These are phyloP conservation scores for Nesidiocoris tenuis DNA, from an alignment of 2,888 invertebrate species.

Conservation along the genomic window DNA sequence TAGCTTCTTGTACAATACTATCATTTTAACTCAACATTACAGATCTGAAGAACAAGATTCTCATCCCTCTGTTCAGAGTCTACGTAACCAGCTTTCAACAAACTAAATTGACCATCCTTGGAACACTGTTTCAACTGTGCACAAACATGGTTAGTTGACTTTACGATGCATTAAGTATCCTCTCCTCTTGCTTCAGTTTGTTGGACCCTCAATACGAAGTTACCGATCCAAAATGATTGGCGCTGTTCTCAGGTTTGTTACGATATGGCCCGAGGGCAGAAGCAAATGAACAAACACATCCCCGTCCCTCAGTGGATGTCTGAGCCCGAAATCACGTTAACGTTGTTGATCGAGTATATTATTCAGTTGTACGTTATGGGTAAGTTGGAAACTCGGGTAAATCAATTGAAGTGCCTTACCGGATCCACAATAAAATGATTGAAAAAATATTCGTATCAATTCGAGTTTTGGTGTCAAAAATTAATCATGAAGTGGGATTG, in stretches of 20 bases:
- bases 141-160: constrained; percentile 20
- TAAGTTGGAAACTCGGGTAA: too few species aligned
- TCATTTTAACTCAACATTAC: too few species aligned
- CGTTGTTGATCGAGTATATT: constrained; percentile 3
- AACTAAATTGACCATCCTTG: constrained; percentile 19
- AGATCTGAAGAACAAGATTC: constrained; percentile 21
- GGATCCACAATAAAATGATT: too few species aligned
- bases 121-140: neutral
- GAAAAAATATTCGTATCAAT: too few species aligned
- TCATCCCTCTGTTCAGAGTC: constrained; percentile 11
- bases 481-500: too few species aligned
- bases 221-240: neutral
- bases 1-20: too few species aligned
- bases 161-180: too few species aligned
- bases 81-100: constrained; percentile 4
- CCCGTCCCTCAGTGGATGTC: constrained; percentile 5
- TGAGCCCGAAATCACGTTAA: constrained; percentile 1
- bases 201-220: too few species aligned
- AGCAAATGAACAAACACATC: neutral
- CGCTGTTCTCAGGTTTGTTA: neutral
- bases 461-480: too few species aligned
- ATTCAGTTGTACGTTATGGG: neutral
- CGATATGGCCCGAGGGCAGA: neutral
- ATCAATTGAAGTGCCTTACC: too few species aligned
- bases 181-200: too few species aligned